Evolutionary conservation across 2,888 invertebrate genomes (phyloP).

Genomic region (Nephrotoma guestfalica): DNA sequence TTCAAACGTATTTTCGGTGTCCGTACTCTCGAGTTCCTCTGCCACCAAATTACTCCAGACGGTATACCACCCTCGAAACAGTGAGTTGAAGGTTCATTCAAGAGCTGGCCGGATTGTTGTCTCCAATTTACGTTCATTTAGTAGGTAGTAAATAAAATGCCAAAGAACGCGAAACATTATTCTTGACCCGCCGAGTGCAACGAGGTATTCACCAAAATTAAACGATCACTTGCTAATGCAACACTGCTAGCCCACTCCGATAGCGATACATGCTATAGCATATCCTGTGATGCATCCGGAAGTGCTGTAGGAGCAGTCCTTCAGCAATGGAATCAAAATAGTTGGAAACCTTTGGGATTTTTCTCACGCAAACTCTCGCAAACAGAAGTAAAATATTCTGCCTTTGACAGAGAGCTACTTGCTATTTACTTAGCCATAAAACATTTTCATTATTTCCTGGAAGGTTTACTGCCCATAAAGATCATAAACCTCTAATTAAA

Average conservation of each 20-base stretch:
- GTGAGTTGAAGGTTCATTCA: not conserved
- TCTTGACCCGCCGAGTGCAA: no score
- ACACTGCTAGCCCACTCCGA: no score
- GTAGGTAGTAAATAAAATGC: no score
- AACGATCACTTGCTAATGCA: no score
- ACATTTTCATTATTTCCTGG: not conserved
- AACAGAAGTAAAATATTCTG: no score
- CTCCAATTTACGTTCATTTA: no score
- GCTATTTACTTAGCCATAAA: not conserved
- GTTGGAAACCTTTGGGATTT: not conserved
- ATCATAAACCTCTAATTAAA: not conserved
- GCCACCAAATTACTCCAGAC: not conserved
- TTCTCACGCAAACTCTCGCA: not conserved
- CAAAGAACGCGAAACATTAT: no score
- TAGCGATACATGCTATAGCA: no score
- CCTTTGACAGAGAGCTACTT: not conserved
- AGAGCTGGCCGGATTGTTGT: no score
- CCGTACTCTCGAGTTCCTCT: no score
- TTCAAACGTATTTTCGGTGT: no score
- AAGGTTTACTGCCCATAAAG: not conserved
- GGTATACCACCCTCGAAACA: not conserved
- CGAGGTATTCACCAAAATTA: no score
- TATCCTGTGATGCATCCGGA: not conserved
- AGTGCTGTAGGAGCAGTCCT: not conserved
- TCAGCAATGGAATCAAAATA: not conserved